These are phyloP conservation scores for Pyrgilauda ruficollis DNA, from an alignment of 2,113 vertebrate species.

Conservation along the genomic window DNA sequence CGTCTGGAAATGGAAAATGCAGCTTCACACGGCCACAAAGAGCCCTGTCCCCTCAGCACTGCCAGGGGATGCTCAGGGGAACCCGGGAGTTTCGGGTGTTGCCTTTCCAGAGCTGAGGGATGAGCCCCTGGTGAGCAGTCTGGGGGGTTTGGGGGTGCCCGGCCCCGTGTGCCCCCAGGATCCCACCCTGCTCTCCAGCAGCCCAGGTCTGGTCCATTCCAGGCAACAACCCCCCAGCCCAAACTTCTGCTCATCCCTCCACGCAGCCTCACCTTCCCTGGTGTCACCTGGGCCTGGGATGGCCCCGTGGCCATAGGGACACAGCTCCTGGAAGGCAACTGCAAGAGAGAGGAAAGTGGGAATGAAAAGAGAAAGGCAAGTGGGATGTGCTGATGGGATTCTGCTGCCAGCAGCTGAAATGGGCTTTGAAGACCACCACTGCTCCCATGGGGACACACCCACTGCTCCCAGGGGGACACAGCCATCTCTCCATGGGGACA, in stretches of 20 bases:
- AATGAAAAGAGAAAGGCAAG: not conserved
- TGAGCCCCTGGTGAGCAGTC: too few relatives aligned
- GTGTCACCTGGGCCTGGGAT: conserved; percentile 80
- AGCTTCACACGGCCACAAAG: rapidly evolving
- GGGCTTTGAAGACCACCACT: not conserved
- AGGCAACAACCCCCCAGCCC: rapidly evolving
- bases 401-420: not conserved
- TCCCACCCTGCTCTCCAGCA: not conserved
- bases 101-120: not conserved
- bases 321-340: conserved; percentile 86
- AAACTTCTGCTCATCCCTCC: not conserved
- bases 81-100: not conserved
- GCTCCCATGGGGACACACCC: not conserved
- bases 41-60: not conserved
- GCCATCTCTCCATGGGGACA: not conserved
- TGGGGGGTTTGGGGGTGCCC: not conserved
- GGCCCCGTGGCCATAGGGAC: conserved; percentile 87
- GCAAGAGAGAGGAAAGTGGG: not conserved
- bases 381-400: not conserved
- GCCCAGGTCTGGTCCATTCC: not conserved
- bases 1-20: conserved; percentile 67
- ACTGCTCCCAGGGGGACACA: not conserved
- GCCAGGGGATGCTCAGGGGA: rapidly evolving
- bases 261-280: conserved; percentile 79
- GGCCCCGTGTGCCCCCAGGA: too few relatives aligned